phyloP scores from a whole-genome alignment of 2,797 vertebrate genomes.

The Rhadinocentrus ornatus region DNA sequence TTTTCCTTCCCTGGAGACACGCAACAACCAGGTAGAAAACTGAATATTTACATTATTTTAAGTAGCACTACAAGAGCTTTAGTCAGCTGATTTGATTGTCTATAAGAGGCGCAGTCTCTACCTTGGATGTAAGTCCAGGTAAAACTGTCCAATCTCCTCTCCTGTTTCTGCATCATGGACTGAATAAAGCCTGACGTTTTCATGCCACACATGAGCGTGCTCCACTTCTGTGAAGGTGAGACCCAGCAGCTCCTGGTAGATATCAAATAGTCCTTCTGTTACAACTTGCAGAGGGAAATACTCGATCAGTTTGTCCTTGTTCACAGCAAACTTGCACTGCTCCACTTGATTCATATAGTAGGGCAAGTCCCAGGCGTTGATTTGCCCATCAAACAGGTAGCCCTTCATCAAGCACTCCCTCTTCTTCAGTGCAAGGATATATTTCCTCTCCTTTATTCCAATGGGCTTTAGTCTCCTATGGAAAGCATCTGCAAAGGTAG shows the following conservation, averaged over 20 bases:
- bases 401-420: slow-evolving; percentile 88
- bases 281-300: slow-evolving; percentile 94
- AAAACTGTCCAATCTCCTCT: slow-evolving; percentile 92
- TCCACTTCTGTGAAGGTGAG: slow-evolving; percentile 87
- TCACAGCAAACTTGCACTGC: slow-evolving; percentile 90
- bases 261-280: slow-evolving; percentile 89
- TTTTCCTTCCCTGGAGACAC: slow-evolving; percentile 88
- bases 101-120: slow-evolving; percentile 63
- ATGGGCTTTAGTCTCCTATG: slow-evolving; percentile 88
- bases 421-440: slow-evolving; percentile 90
- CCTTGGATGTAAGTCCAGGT: slow-evolving; percentile 95
- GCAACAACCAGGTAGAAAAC: not conserved
- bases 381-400: slow-evolving; percentile 86
- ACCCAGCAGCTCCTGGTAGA: slow-evolving; percentile 93
- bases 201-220: slow-evolving; percentile 88
- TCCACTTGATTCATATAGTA: slow-evolving; percentile 96
- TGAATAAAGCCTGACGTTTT: slow-evolving; percentile 87
- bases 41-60: not conserved
- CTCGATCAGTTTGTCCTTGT: slow-evolving; percentile 94
- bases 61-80: not conserved
- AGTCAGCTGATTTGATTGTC: not conserved
- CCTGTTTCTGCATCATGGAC: slow-evolving; percentile 85
- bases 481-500: slow-evolving; percentile 83
- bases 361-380: slow-evolving; percentile 94
- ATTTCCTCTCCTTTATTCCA: slow-evolving; percentile 87